Evolutionary conservation across 53 echinoderm and acorn worm genomes (phyloP).

Genomic region (Antedon mediterranea): DNA sequence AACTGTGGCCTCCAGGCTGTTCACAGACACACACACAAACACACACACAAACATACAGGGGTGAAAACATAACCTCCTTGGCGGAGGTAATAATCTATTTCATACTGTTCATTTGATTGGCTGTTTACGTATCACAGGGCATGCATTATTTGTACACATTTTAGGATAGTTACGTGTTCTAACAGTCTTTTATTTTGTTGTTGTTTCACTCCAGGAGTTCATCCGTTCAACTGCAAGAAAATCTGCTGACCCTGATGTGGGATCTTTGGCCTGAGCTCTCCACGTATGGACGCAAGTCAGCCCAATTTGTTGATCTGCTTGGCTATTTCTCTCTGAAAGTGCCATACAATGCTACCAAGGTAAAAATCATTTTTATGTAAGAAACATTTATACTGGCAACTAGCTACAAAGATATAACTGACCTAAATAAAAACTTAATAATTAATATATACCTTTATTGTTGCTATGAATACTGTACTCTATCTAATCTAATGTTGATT

Average conservation of each 20-base stretch:
- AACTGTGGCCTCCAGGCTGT: too few relatives aligned
- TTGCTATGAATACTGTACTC: background rate
- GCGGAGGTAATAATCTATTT: too few relatives aligned
- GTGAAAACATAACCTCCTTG: too few relatives aligned
- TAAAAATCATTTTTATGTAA: too few relatives aligned
- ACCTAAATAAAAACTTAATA: too few relatives aligned
- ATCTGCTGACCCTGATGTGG: conserved; percentile 90
- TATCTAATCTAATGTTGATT: background rate
- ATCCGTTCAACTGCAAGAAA: conserved; percentile 55
- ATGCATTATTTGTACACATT: background rate
- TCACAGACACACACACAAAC: too few relatives aligned
- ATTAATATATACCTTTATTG: too few relatives aligned
- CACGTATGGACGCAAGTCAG: conserved; percentile 86
- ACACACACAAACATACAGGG: too few relatives aligned
- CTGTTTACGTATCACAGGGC: background rate
- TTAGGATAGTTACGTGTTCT: background rate
- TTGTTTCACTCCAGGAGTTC: conserved; percentile 52
- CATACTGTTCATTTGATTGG: too few relatives aligned
- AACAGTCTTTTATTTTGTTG: too few relatives aligned
- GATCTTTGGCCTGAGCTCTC: conserved; percentile 94
- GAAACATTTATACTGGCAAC: too few relatives aligned
- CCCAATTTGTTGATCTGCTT: conserved; percentile 92
- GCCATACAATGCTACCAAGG: conserved; percentile 71
- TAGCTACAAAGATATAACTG: background rate
- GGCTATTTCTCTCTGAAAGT: conserved; percentile 96